Evolutionary conservation across 1,140 invertebrate genomes (phyloP).

Genomic region (Rhopalosiphum maidis): DNA sequence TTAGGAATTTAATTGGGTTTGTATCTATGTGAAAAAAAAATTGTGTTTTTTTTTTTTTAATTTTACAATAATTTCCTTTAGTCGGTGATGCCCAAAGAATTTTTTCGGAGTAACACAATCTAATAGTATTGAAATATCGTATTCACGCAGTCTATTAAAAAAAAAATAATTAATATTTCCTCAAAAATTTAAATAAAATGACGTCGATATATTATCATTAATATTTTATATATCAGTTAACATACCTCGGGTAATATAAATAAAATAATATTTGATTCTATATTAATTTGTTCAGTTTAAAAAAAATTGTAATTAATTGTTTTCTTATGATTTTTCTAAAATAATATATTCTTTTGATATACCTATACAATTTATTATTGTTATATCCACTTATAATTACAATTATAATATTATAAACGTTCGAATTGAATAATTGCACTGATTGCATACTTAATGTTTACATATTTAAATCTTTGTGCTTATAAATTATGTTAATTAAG

Average conservation of each 20-base stretch:
- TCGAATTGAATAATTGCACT: not conserved
- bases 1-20: not conserved
- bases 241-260: not conserved
- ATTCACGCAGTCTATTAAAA: not conserved
- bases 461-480: not conserved
- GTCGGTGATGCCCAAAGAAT: not conserved
- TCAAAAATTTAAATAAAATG: fast-evolving
- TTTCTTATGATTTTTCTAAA: not conserved
- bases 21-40: not conserved
- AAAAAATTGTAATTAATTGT: not conserved
- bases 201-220: not conserved
- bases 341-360: not conserved
- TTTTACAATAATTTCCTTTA: not conserved
- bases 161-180: not conserved
- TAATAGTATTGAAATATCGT: not conserved
- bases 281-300: not conserved
- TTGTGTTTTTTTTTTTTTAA: not conserved
- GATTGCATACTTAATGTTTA: not conserved
- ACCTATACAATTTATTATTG: too few species aligned
- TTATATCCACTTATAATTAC: not conserved
- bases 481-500: not conserved
- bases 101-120: not conserved
- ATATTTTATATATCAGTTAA: not conserved
- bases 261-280: not conserved
- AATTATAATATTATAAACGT: not conserved